A percentile compares a stretch with the other conserved stretches of the same genome.
phyloP scores from a whole-genome alignment of 2,888 invertebrate genomes.

The Gryllus longicercus region DNA sequence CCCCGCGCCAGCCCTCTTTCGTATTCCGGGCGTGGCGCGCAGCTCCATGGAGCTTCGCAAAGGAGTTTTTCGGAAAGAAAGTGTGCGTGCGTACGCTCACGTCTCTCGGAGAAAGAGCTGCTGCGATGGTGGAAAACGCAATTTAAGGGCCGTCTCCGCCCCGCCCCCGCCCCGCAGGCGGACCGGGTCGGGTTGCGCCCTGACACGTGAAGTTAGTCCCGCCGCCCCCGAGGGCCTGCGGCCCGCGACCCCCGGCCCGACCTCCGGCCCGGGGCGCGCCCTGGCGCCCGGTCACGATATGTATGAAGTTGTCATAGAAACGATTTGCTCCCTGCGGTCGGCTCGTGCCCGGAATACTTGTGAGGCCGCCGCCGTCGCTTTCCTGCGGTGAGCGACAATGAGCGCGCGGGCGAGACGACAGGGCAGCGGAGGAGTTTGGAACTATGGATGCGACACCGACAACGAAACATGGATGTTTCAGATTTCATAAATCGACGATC shows the following conservation, averaged over 20 bases:
- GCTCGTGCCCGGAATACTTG: not conserved
- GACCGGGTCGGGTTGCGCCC: not conserved
- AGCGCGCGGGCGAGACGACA: too few species aligned
- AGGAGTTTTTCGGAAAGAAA: not conserved
- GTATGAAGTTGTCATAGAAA: not conserved
- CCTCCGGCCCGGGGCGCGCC: not conserved
- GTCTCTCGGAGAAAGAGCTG: not conserved
- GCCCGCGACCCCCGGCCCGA: not conserved
- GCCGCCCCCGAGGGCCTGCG: not conserved
- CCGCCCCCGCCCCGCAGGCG: constrained; percentile 21
- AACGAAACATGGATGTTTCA: too few species aligned
- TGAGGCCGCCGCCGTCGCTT: not conserved
- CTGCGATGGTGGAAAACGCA: constrained; percentile 33
- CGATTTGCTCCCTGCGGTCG: not conserved
- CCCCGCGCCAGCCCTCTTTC: not conserved
- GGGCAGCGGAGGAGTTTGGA: too few species aligned
- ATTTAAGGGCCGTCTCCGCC: constrained; percentile 30
- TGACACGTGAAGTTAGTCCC: not conserved
- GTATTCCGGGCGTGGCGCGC: not conserved
- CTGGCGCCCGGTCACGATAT: not conserved
- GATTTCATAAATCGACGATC: too few species aligned
- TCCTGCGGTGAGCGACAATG: not conserved
- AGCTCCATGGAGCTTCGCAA: constrained; percentile 17
- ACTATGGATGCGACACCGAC: too few species aligned
- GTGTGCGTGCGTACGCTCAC: not conserved